phyloP scores from a whole-genome alignment of 2,888 invertebrate genomes.

The Nasonovia ribisnigri region DNA sequence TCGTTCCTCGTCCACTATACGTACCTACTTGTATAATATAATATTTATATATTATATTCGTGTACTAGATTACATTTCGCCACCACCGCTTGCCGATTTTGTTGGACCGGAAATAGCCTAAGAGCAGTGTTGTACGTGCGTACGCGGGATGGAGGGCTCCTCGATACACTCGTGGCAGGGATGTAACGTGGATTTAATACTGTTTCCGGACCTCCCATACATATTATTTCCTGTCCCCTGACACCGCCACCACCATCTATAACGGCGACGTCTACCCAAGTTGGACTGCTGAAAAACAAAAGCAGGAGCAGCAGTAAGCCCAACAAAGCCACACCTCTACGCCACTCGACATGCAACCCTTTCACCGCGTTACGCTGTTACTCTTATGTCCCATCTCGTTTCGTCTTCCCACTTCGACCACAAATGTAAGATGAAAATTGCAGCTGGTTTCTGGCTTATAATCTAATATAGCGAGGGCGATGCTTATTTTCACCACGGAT shows the following conservation, averaged over 20 bases:
- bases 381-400: neutral
- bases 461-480: neutral
- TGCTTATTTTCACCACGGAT: neutral
- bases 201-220: slow-evolving; percentile 36
- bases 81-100: neutral
- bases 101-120: slow-evolving; percentile 53
- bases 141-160: neutral
- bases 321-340: neutral
- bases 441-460: neutral
- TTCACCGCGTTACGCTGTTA: too few relatives aligned
- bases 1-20: neutral
- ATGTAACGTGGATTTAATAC: slow-evolving; percentile 56
- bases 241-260: too few relatives aligned
- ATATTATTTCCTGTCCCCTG: slow-evolving; percentile 42
- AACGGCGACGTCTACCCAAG: neutral
- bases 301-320: neutral
- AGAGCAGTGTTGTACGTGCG: neutral
- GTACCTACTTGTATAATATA: neutral
- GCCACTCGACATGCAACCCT: neutral
- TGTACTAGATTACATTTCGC: slow-evolving; percentile 26
- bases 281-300: neutral
- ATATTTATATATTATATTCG: neutral
- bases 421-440: neutral
- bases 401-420: neutral
- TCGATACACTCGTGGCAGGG: neutral